Evolutionary conservation across 1,140 invertebrate species (phyloP), one percentile per base, ranked within the genome.

Genomic region (Drosophila ambigua): DNA sequence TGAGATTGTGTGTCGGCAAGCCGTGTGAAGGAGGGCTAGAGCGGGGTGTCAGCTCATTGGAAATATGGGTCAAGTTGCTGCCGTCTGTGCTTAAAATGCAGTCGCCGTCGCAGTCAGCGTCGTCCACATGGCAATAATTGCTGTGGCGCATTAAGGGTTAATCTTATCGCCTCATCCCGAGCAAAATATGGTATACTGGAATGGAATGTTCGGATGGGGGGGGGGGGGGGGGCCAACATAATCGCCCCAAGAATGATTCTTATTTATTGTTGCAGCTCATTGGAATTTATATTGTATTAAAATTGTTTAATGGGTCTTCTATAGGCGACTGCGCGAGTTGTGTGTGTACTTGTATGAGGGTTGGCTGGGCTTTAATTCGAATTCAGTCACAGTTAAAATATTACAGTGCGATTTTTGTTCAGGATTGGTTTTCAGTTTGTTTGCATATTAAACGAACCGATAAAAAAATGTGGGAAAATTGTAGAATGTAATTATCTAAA

Each of bases 41-140:
- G 55, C 43, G 44, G 53, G 41, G 58, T 68, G 74, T 31, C 50
- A 65, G 64, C 63, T 59, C 79, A 79, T 77, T 89, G 84, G 72
- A 88, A 88, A 88, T 88, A 88, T 88, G 84, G 83, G 83, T 88
- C 83, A 88, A 88, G 83, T 88, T 88, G 83, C 79, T 88, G 83
- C 79, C 79, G 79, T 82, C 83, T 82, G 62, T 81, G 83, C 75
- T 82, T 82, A 85, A 85, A 85, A 85, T 75, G 80, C 82, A 50
- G 81, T 53, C 49, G 60, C 24, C 23, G 62, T 46, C 20, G 77
- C 49, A 13, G 72, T 58, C 48, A 53, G 16, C 69, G 60, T 76
- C 75, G 82, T 75, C 61, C 72, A 72, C 49, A 57, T 88, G 79
- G 84, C 83, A 83, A 88, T 88, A 83, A 88, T 88, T 88, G 84